Conservation (phyloP, 2,888 invertebrate genomes). For the Microchrysa polita region DNA sequence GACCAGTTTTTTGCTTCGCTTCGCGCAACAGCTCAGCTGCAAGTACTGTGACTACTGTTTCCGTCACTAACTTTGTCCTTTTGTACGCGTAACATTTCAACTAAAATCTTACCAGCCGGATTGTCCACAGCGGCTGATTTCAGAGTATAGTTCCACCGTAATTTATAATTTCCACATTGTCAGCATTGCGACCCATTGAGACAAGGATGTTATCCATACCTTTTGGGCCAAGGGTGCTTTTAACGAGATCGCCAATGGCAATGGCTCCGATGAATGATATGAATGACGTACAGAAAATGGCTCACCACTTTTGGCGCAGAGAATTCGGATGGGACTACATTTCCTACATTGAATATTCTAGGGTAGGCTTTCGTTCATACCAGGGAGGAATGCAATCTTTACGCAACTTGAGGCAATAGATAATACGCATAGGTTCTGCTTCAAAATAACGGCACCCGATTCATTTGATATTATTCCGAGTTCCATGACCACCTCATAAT, state of each 20-base stretch:
- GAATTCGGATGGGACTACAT: too few relatives aligned
- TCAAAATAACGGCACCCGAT: too few relatives aligned
- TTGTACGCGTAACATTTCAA: slow-evolving; percentile 97
- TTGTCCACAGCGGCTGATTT: slow-evolving; percentile 97
- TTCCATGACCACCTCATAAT: too few relatives aligned
- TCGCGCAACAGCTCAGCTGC: slow-evolving; percentile 94
- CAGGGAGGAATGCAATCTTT: too few relatives aligned
- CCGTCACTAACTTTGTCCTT: slow-evolving; percentile 99
- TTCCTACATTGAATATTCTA: too few relatives aligned
- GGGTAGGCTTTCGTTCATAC: too few relatives aligned
- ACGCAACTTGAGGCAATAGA: too few relatives aligned
- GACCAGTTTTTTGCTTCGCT: slow-evolving; percentile 96
- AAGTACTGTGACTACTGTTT: slow-evolving; percentile 93
- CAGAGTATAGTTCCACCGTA: slow-evolving; percentile 98
- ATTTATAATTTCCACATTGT: slow-evolving; percentile 94
- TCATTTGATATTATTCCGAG: too few relatives aligned
- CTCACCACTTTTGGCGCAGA: too few relatives aligned
- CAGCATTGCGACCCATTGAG: slow-evolving; percentile 80
- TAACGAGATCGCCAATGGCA: slow-evolving; percentile 97
- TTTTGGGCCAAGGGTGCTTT: slow-evolving; percentile 98
- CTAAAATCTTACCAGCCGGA: slow-evolving; percentile 97
- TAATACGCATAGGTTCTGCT: too few relatives aligned
- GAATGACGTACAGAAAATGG: too few relatives aligned
- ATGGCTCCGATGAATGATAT: slow-evolving; percentile 99
- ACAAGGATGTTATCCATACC: slow-evolving; percentile 97